phyloP scores from a whole-genome alignment of 2,113 vertebrate species.

The Epinephelus cyanopodus region DNA sequence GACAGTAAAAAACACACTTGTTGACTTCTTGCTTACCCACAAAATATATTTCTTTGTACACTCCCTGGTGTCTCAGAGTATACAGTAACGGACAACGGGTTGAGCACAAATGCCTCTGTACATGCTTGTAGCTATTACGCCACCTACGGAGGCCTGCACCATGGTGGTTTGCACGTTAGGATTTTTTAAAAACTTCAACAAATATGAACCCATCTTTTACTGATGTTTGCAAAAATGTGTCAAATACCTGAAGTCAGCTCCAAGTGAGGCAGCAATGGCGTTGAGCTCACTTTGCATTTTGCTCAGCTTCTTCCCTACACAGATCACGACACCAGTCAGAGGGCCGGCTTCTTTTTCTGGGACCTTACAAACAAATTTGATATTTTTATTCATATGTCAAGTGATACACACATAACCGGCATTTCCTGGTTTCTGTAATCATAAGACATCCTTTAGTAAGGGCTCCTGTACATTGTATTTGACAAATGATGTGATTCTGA shows the following conservation, averaged over 20 bases:
- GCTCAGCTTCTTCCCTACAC: constrained; percentile 94
- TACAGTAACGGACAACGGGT: too few relatives aligned
- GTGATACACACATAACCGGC: background rate
- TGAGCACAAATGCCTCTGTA: too few relatives aligned
- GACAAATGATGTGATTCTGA: background rate
- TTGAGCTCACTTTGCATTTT: constrained; percentile 95
- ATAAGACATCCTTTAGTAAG: background rate
- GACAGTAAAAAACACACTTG: too few relatives aligned
- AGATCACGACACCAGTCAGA: constrained; percentile 89
- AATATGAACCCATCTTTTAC: background rate
- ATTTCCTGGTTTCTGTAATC: background rate
- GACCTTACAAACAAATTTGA: constrained; percentile 38
- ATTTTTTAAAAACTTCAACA: background rate
- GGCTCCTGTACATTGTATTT: background rate
- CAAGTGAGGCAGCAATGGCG: constrained; percentile 91
- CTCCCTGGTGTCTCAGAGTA: too few relatives aligned
- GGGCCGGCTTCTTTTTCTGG: constrained; percentile 78
- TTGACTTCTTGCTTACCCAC: too few relatives aligned
- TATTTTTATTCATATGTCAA: background rate
- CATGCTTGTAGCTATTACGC: too few relatives aligned
- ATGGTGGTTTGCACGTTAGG: too few relatives aligned
- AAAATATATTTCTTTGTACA: too few relatives aligned
- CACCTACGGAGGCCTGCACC: too few relatives aligned
- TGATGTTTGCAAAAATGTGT: background rate
- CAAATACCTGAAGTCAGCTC: constrained; percentile 94